Evolutionary conservation across 2,888 invertebrate species (phyloP).

Genomic region (Andrena bicolor): DNA sequence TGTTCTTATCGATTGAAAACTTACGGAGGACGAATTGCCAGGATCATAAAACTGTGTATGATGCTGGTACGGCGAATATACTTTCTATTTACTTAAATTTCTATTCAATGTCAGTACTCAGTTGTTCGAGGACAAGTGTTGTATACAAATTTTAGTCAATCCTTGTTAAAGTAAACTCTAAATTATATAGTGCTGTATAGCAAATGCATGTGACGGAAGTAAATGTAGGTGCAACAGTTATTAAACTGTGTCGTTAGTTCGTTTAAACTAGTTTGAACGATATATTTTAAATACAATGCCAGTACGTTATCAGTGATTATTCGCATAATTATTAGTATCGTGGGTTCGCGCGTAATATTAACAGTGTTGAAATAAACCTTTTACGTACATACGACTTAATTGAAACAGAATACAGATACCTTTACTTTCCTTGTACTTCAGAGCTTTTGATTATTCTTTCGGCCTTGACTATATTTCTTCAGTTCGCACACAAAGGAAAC

Average conservation of each 20-base stretch:
- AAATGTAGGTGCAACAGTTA: too few species aligned
- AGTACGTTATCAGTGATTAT: not conserved
- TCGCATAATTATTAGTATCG: not conserved
- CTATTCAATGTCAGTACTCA: not conserved
- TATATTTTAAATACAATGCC: not conserved
- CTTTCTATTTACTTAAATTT: too few species aligned
- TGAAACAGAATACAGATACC: not conserved
- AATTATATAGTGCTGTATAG: too few species aligned
- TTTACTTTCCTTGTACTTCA: not conserved
- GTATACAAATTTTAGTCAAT: not conserved
- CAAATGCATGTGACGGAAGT: too few species aligned
- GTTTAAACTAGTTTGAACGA: not conserved
- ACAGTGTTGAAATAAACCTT: slow-evolving; percentile 4
- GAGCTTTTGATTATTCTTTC: not conserved
- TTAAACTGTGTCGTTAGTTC: not conserved
- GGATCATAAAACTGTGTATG: not conserved
- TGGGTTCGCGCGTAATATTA: not conserved
- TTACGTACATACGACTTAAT: too few species aligned
- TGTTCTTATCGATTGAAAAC: not conserved
- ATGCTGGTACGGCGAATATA: not conserved
- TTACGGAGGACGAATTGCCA: not conserved
- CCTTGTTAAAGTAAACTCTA: too few species aligned
- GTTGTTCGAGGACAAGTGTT: not conserved
- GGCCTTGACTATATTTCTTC: not conserved
- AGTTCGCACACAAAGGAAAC: not conserved